Evolutionary conservation across 2,797 vertebrate species (phyloP).

Genomic region (Microctenopoma stevenorrisi): DNA sequence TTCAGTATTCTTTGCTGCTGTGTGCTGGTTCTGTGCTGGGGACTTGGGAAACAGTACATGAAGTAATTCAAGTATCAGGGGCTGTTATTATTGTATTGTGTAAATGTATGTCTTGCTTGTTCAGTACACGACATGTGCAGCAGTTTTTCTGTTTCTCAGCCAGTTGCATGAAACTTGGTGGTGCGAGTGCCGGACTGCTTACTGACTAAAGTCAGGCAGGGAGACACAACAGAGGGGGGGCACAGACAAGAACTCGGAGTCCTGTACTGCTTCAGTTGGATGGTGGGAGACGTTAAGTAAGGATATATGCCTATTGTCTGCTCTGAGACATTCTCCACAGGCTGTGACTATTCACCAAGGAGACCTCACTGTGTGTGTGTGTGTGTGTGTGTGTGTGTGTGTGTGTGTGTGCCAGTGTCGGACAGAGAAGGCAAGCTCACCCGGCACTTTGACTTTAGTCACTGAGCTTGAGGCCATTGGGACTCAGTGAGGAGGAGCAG

Average conservation of each 20-base stretch:
- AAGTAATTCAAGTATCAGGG: too few species aligned
- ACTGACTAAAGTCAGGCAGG: background rate
- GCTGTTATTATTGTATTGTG: too few species aligned
- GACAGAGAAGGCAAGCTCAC: conserved; percentile 45
- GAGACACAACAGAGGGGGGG: background rate
- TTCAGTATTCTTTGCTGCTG: too few species aligned
- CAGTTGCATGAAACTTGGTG: too few species aligned
- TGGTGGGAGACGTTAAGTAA: conserved; percentile 68
- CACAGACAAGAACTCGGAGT: conserved; percentile 21
- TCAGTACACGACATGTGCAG: too few species aligned
- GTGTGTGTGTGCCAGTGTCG: conserved; percentile 11
- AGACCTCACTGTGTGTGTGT: conserved; percentile 58
- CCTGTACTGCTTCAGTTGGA: conserved; percentile 48
- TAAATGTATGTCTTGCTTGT: too few species aligned
- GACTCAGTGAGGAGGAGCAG: conserved; percentile 66
- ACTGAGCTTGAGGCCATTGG: conserved; percentile 64
- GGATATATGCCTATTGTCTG: conserved; percentile 76
- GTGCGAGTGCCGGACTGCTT: background rate
- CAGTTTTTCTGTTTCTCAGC: background rate
- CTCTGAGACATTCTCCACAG: conserved; percentile 75
- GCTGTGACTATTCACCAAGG: conserved; percentile 77
- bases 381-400: conserved; percentile 1
- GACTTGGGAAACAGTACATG: too few species aligned
- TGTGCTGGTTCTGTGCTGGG: too few species aligned
- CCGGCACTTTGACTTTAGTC: conserved; percentile 59